A percentile compares a stretch with the other conserved stretches of the same genome.
These are phyloP conservation scores for Onthophagus sagittarius DNA, from an alignment of 2,888 invertebrate species.

Conservation along the genomic window DNA sequence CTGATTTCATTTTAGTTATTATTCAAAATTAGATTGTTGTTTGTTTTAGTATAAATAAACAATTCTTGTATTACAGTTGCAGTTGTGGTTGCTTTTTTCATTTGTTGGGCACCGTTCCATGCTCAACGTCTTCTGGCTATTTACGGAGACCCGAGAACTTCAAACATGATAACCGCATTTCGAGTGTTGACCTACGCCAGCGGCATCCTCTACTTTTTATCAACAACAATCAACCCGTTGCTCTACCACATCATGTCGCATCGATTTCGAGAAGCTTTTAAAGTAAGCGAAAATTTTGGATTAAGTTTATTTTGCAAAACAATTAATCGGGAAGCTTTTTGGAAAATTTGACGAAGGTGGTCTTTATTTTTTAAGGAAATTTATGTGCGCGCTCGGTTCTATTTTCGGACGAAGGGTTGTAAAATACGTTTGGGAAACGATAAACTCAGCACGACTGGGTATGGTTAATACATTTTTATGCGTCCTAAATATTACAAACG, in stretches of 20 bases:
- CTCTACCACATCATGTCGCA: constrained; percentile 92
- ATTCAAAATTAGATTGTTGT: no score
- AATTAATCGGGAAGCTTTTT: not conserved
- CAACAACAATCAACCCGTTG: constrained; percentile 88
- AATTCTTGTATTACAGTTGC: constrained; percentile 62
- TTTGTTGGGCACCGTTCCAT: constrained; percentile 92
- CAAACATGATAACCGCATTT: constrained; percentile 48
- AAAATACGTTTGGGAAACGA: not conserved
- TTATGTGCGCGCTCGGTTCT: not conserved
- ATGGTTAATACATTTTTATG: not conserved
- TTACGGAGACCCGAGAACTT: constrained; percentile 51
- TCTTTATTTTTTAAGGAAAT: not conserved
- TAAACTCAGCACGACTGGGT: not conserved
- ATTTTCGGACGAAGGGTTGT: not conserved
- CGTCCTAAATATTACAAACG: not conserved
- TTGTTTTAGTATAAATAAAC: not conserved
- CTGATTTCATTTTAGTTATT: no score
- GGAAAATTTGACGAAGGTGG: not conserved
- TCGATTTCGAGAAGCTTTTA: constrained; percentile 88
- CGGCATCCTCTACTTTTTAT: constrained; percentile 86
- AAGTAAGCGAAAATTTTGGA: constrained; percentile 55
- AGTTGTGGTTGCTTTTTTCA: constrained; percentile 84
- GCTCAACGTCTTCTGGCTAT: constrained; percentile 81
- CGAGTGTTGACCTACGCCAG: constrained; percentile 73
- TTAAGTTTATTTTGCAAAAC: not conserved